A percentile compares a stretch with the other conserved stretches of the same genome.
Conservation (phyloP, 2,888 invertebrate species). For the Pemphredon lugubris region DNA sequence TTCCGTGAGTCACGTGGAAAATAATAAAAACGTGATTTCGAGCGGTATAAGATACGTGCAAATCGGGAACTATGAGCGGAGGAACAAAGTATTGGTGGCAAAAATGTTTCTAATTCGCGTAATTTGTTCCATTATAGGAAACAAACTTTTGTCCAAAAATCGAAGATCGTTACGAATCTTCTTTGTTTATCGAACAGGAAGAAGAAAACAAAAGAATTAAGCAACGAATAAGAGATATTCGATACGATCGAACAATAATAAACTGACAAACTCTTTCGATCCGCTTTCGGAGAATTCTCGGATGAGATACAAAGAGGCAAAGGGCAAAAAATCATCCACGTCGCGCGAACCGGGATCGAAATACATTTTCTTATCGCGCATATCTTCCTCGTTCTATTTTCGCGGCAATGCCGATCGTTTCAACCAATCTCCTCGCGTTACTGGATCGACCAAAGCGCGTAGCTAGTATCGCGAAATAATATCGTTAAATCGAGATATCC, state of each 20-base stretch:
- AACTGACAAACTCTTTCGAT: neutral
- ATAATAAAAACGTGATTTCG: too few species aligned
- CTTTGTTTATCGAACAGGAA: too few species aligned
- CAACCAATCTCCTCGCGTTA: conserved; percentile 64
- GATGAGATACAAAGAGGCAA: conserved; percentile 6
- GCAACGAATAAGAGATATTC: neutral
- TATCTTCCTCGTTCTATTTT: conserved; percentile 72
- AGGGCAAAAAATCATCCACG: conserved; percentile 35
- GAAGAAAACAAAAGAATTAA: too few species aligned
- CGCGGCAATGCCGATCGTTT: conserved; percentile 60
- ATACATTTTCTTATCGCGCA: conserved; percentile 73
- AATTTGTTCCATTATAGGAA: too few species aligned
- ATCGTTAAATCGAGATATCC: conserved; percentile 72
- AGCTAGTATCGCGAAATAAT: conserved; percentile 71
- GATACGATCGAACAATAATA: neutral
- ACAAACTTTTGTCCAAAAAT: too few species aligned
- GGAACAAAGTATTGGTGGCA: too few species aligned
- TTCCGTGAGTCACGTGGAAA: too few species aligned
- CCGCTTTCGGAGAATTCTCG: conserved; percentile 10
- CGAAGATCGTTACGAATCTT: too few species aligned
- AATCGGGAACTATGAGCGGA: too few species aligned
- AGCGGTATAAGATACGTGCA: too few species aligned
- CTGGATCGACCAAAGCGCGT: conserved; percentile 51
- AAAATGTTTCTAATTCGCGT: too few species aligned
- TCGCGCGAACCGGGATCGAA: conserved; percentile 59